Conservation (phyloP, 2,113 vertebrate genomes). For the Pituophis catenifer region DNA sequence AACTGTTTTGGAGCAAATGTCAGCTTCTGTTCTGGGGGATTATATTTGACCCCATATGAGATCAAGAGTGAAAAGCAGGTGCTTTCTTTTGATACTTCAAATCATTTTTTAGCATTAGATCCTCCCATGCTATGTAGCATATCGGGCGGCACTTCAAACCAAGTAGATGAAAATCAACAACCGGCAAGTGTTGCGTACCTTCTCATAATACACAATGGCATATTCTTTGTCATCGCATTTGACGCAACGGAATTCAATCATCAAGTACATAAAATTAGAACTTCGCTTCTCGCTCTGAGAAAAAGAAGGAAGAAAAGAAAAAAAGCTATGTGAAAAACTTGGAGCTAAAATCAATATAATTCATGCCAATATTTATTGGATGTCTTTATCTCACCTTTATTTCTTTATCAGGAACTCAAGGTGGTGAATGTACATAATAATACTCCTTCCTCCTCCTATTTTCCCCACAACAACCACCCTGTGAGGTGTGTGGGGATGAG, state of each 20-base stretch:
- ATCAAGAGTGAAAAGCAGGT: conserved; percentile 26
- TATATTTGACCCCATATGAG: conserved; percentile 49
- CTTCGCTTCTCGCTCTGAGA: conserved; percentile 93
- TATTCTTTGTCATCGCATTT: conserved; percentile 93
- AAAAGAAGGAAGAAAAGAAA: conserved; percentile 30
- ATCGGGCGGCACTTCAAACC: conserved; percentile 16
- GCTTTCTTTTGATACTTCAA: not conserved
- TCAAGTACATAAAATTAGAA: conserved; percentile 99
- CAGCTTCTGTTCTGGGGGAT: conserved; percentile 36
- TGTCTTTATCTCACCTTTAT: no score
- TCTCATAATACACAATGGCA: conserved; percentile 97
- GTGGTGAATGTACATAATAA: not conserved
- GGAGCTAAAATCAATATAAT: not conserved
- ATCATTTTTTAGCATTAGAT: not conserved
- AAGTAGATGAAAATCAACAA: conserved; percentile 25
- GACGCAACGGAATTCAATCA: conserved; percentile 97
- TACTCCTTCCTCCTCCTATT: not conserved
- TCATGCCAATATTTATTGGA: not conserved
- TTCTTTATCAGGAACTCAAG: no score
- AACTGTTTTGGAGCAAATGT: conserved; percentile 60
- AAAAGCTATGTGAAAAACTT: not conserved
- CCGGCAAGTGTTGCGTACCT: conserved; percentile 76
- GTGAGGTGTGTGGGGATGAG: not conserved
- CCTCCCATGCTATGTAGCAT: no score
- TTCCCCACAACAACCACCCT: not conserved